Evolutionary conservation across 1,140 invertebrate genomes (phyloP), one percentile per base, ranked within the genome.

Genomic region (Ericerus pela): DNA sequence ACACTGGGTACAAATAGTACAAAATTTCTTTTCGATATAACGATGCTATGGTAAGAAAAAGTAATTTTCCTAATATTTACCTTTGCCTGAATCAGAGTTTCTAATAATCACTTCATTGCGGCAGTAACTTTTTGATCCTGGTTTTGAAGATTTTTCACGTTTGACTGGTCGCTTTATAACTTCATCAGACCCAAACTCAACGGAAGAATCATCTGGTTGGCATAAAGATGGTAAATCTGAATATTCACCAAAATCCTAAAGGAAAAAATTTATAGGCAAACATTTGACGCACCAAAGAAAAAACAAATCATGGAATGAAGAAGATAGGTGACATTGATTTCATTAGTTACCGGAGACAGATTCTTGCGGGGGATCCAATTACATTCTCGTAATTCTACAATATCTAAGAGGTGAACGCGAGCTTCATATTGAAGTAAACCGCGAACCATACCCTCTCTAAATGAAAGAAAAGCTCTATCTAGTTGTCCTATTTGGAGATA

Each of bases 51-150:
- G n/a, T n/a, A n/a, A n/a, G n/a, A 54, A 58, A 62, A 47, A 43
- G 18, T 38, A 6, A 11, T 10, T 29, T 56, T 41, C 14, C 51
- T 31, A 30, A 30, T 3, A 2, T 66, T 73, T 74, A 92, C 89
- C 88, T 87, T 94, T 93, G 64, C 89, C 89, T 57, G 88, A 92
- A 71, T 94, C 89, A 61, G 86, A 84, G 70, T 94, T 94, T 61
- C 88, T 76, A 65, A 94, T 94, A 37, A 92, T 84, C 55, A 94
- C 84, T 76, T 94, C 89, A 69, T 93, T 88, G 71, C 91, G 91
- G 65, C 85, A 88, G 68, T 88, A 89, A 66, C 88, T 90, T 71
- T 91, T 91, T 55, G 86, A 86, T 51, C 85, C 84, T 56, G 91
- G 86, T 67, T 87, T 84, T 1, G 86, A 87, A n/a, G 87, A 87